These are phyloP conservation scores for Prietella phreatophila DNA, from an alignment of 2,113 vertebrate genomes.

Conservation along the genomic window DNA sequence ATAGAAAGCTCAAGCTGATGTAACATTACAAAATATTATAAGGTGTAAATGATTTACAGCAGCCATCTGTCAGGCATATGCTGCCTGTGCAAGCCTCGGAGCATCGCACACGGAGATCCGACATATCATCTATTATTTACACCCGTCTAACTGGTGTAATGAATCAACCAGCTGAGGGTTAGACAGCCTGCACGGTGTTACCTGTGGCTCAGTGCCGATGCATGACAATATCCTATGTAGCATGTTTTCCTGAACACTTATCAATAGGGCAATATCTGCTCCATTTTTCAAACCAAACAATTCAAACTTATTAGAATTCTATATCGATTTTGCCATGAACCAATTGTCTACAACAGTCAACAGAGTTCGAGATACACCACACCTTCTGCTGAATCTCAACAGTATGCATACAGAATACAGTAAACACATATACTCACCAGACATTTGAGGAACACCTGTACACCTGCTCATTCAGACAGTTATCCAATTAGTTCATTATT, in stretches of 20 bases:
- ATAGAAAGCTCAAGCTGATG: conserved; percentile 48
- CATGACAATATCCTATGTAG: neutral
- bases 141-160: conserved; percentile 25
- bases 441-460: neutral
- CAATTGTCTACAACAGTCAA: neutral
- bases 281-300: neutral
- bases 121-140: conserved; percentile 51
- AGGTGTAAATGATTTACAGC: conserved; percentile 52
- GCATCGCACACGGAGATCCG: conserved; percentile 27
- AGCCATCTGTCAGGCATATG: conserved; percentile 45
- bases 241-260: neutral
- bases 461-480: neutral
- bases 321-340: neutral
- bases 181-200: conserved; percentile 8
- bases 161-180: conserved; percentile 21
- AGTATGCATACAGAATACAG: neutral
- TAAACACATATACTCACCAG: neutral
- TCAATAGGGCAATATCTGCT: neutral
- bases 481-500: no score
- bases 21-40: conserved; percentile 52
- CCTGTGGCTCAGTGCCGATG: conserved; percentile 14
- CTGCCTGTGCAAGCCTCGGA: conserved; percentile 21
- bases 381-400: neutral
- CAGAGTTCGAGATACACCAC: neutral
- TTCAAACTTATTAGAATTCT: neutral